Evolutionary conservation across 2,113 vertebrate genomes (phyloP), one percentile per base, ranked within the genome.

Genomic region (Oplegnathus fasciatus): DNA sequence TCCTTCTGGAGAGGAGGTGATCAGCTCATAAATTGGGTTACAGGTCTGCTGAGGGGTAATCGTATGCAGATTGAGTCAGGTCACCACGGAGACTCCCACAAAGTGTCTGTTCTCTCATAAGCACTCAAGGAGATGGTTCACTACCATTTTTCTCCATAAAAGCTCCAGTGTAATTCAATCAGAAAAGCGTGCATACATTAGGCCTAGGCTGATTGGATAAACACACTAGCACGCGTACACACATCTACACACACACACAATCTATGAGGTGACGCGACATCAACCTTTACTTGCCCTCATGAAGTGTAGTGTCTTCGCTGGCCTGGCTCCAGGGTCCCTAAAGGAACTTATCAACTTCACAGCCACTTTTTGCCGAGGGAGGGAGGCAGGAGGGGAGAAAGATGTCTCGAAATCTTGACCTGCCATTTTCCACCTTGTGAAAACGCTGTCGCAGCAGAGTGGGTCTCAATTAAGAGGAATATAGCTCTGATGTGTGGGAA

Each of bases 381-480:
- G 26, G 32, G 30, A 79, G 48, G 65, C 24, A 34, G 34, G 26
- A 26, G 58, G n/a, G 20, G 26, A 24, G 34, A 73, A 5, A 57
- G 81, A 87, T 80, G 86, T 86, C 87, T 83, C 20, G 68, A 89
- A 91, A 90, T 88, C 88, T 89, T 93, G 82, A 93, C 92, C 89
- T 86, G 87, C 87, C 86, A 91, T 91, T 93, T 93, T 84, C 84
- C 85, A 80, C 83, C 90, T 78, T 87, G 82, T 75, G 86, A 88
- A 91, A 93, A 89, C 8, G 90, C 91, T 90, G 91, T 80, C 55
- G 85, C 89, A 88, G 91, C 88, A 91, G 85, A 89, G 88, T 78
- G 61, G 77, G 79, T 90, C 88, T 95, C 91, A 92, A 91, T 92
- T 91, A 93, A 88, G 87, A 90, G 80, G 82, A 82, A 89, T 89